These are phyloP conservation scores for Cheiracanthium punctorium DNA, from an alignment of 2,888 invertebrate species.

Conservation along the genomic window DNA sequence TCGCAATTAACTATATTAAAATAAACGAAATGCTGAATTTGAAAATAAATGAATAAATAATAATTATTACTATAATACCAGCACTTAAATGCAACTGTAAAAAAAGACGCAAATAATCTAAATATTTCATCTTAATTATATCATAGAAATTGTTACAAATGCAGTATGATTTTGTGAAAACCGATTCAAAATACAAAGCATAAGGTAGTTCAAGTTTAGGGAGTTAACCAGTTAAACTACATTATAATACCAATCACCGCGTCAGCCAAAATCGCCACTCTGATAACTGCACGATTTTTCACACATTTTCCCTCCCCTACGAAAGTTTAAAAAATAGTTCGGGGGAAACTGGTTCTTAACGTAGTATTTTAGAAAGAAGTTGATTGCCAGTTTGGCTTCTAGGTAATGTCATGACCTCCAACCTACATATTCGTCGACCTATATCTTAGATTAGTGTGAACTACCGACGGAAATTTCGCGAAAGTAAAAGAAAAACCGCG, in stretches of 20 bases:
- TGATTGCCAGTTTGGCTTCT: not conserved
- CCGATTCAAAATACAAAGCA: not conserved
- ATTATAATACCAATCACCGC: not conserved
- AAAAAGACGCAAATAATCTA: too few relatives aligned
- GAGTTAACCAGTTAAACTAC: not conserved
- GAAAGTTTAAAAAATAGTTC: not conserved
- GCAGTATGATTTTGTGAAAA: too few relatives aligned
- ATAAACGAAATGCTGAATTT: too few relatives aligned
- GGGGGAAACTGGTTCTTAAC: not conserved
- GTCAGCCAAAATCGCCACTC: too few relatives aligned
- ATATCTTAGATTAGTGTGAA: slow-evolving; percentile 20
- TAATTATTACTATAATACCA: too few relatives aligned
- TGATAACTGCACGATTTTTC: not conserved
- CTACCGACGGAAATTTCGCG: not conserved
- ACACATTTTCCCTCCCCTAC: not conserved
- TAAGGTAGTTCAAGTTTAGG: slow-evolving; percentile 21
- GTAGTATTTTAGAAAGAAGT: not conserved
- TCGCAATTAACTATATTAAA: too few relatives aligned
- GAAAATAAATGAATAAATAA: too few relatives aligned
- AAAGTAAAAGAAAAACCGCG: not conserved
- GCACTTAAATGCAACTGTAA: too few relatives aligned
- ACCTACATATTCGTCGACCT: slow-evolving; percentile 35
- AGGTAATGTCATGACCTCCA: slow-evolving; percentile 10
- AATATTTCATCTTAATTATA: too few relatives aligned
- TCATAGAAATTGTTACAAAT: too few relatives aligned